Evolutionary conservation across 2,113 vertebrate genomes (phyloP).

Genomic region (Lontra canadensis): DNA sequence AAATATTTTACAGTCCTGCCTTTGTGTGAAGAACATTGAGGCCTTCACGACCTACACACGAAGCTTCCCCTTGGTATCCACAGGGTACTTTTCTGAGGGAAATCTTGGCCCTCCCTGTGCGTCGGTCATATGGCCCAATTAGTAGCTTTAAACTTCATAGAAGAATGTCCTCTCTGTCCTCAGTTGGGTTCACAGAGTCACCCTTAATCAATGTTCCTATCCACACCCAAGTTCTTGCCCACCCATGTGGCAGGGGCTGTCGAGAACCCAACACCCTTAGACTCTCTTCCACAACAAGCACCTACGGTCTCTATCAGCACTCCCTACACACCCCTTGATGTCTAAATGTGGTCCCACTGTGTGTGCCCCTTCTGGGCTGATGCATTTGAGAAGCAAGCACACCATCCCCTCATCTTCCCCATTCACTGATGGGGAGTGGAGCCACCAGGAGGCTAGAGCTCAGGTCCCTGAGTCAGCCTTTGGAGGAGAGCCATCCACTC

Average conservation of each 20-base stretch:
- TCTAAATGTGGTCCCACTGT: background rate
- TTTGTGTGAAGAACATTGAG: background rate
- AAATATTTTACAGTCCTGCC: slow-evolving; percentile 12
- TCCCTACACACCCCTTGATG: no score
- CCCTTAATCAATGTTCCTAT: background rate
- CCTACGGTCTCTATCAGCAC: background rate
- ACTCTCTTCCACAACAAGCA: background rate
- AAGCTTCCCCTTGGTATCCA: background rate
- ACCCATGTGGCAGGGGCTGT: background rate
- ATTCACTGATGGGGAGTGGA: background rate
- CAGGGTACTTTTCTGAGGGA: background rate
- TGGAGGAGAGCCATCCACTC: background rate
- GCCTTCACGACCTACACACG: background rate
- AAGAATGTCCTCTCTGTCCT: background rate
- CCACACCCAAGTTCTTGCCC: background rate
- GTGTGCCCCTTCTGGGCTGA: background rate
- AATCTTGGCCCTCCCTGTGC: background rate
- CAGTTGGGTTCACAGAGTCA: background rate
- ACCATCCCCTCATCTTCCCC: background rate
- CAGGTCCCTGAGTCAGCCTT: background rate
- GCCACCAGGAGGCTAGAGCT: background rate
- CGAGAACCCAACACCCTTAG: background rate
- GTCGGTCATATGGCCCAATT: background rate
- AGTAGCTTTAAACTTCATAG: background rate
- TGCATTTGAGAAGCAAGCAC: background rate